Evolutionary conservation across 2,888 invertebrate species (phyloP).

Genomic region (Phortica okadai): DNA sequence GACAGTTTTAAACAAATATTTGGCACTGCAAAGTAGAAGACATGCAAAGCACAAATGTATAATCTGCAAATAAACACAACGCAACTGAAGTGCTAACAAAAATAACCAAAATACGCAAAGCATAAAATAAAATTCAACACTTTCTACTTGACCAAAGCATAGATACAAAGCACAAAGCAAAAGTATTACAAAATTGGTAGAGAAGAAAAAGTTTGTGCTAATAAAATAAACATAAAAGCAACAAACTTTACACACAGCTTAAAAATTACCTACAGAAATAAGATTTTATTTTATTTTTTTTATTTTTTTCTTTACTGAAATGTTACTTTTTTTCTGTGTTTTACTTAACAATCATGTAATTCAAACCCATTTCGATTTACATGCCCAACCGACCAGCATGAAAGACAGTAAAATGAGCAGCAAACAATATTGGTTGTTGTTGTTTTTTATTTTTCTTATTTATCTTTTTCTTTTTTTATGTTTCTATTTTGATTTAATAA

Average conservation of each 20-base stretch:
- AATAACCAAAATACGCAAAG: neutral
- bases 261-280: constrained; percentile 8
- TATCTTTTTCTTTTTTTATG: neutral
- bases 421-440: too few relatives aligned
- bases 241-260: neutral
- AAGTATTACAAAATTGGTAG: neutral
- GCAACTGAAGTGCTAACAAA: neutral
- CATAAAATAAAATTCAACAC: neutral
- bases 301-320: neutral
- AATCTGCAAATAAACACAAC: neutral
- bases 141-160: neutral
- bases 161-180: neutral
- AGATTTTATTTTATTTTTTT: neutral
- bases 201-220: constrained; percentile 2
- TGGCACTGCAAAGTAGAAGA: neutral
- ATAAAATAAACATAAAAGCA: neutral
- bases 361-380: too few relatives aligned
- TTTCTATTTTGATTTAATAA: neutral
- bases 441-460: too few relatives aligned
- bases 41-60: neutral
- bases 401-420: neutral
- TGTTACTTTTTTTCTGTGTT: too few relatives aligned
- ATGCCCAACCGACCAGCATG: too few relatives aligned
- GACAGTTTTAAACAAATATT: constrained; percentile 47
- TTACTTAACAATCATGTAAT: too few relatives aligned